phyloP scores from a whole-genome alignment of 2,888 invertebrate species.

The Nymphalis polychloros region DNA sequence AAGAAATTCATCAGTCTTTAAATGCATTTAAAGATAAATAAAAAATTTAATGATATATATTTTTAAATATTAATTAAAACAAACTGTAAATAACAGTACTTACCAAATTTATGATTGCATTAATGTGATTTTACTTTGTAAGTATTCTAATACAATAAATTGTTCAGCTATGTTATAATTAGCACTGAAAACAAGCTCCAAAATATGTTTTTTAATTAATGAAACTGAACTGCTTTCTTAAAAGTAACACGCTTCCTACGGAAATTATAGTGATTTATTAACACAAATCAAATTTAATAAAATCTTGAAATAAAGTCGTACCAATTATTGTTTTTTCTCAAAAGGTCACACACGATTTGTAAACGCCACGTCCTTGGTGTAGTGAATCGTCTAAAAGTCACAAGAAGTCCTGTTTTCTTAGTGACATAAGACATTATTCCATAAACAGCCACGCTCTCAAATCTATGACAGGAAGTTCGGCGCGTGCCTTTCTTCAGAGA shows the following conservation, averaged over 20 bases:
- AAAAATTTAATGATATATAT: no score
- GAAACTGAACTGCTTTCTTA: no score
- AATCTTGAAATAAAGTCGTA: constrained; percentile 36
- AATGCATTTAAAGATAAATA: background rate
- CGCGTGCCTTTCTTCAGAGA: constrained; percentile 72
- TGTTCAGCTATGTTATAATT: background rate
- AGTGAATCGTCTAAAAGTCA: constrained; percentile 49
- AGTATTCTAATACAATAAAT: background rate
- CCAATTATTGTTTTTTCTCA: constrained; percentile 67
- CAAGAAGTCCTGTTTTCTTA: constrained; percentile 51
- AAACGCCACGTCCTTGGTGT: constrained; percentile 61
- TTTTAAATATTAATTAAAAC: no score
- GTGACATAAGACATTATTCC: constrained; percentile 58
- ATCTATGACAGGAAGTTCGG: constrained; percentile 74
- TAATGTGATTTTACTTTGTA: background rate
- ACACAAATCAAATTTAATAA: background rate
- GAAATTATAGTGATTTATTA: background rate
- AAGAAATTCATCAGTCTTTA: background rate
- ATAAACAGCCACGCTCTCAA: constrained; percentile 58
- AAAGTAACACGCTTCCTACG: no score
- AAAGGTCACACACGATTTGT: constrained; percentile 72
- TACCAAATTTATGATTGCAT: background rate
- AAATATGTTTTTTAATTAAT: no score
- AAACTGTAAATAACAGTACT: background rate
- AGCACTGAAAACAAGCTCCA: background rate